These are phyloP conservation scores for Alca torda DNA, from an alignment of 2,797 vertebrate species.

Conservation along the genomic window DNA sequence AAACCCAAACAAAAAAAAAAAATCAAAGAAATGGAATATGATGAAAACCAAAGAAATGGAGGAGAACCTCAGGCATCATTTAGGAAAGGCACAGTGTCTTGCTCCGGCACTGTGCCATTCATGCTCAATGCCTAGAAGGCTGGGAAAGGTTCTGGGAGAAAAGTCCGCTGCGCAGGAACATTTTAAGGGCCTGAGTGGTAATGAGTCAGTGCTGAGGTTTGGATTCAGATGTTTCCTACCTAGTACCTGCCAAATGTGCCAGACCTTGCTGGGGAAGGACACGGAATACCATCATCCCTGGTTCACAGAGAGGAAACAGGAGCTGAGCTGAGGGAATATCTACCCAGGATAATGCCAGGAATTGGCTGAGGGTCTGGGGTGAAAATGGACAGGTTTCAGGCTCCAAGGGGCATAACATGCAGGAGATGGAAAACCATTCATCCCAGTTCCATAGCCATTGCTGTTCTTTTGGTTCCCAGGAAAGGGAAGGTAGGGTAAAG, in stretches of 20 bases:
- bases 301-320: not conserved
- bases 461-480: not conserved
- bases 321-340: not conserved
- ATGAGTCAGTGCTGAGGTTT: constrained; percentile 25
- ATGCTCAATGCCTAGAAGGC: not conserved
- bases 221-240: not conserved
- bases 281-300: not conserved
- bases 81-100: not conserved
- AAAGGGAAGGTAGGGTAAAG: not conserved
- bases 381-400: not conserved
- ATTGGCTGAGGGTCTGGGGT: not conserved
- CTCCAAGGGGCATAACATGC: not conserved
- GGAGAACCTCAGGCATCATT: constrained; percentile 30
- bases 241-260: not conserved
- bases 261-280: not conserved
- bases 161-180: rapidly evolving
- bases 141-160: constrained; percentile 35
- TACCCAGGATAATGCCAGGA: not conserved
- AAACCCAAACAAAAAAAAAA: not conserved
- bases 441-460: not conserved
- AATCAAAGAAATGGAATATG: constrained; percentile 4
- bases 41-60: not conserved
- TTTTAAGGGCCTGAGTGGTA: not conserved
- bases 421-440: not conserved
- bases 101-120: not conserved